These are phyloP conservation scores for Cyaniris semiargus DNA, from an alignment of 2,888 invertebrate genomes.

Conservation along the genomic window DNA sequence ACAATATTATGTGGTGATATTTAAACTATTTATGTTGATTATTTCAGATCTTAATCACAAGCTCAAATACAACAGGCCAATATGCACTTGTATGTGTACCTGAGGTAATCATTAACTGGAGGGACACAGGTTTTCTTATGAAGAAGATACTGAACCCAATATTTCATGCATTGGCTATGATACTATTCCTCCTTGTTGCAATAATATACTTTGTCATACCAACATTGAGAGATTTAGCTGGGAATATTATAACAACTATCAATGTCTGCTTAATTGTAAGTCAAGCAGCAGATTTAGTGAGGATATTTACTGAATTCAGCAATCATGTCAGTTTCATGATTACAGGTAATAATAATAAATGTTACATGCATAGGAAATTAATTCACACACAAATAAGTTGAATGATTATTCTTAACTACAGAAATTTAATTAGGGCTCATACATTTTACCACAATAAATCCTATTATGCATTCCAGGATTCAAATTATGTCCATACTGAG, in stretches of 20 bases:
- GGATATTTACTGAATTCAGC: slow-evolving; percentile 89
- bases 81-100: slow-evolving; percentile 89
- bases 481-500: too few relatives aligned
- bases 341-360: slow-evolving; percentile 79
- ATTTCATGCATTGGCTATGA: slow-evolving; percentile 86
- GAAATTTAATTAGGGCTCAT: too few relatives aligned
- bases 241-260: slow-evolving; percentile 91
- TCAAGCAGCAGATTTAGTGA: slow-evolving; percentile 88
- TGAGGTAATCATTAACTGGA: slow-evolving; percentile 86
- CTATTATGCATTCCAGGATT: too few relatives aligned
- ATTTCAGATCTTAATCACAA: slow-evolving; percentile 74
- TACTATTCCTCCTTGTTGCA: slow-evolving; percentile 85
- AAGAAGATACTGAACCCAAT: slow-evolving; percentile 88
- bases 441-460: too few relatives aligned
- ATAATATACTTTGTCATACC: slow-evolving; percentile 91
- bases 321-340: slow-evolving; percentile 90
- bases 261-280: slow-evolving; percentile 87
- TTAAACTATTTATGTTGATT: slow-evolving; percentile 14
- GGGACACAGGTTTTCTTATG: slow-evolving; percentile 86
- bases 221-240: slow-evolving; percentile 89
- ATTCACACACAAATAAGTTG: too few relatives aligned
- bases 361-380: background rate
- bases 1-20: background rate
- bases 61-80: slow-evolving; percentile 79
- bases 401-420: too few relatives aligned